Evolutionary conservation across 2,888 invertebrate genomes (phyloP).

Genomic region (Meiosimyza platycephala): DNA sequence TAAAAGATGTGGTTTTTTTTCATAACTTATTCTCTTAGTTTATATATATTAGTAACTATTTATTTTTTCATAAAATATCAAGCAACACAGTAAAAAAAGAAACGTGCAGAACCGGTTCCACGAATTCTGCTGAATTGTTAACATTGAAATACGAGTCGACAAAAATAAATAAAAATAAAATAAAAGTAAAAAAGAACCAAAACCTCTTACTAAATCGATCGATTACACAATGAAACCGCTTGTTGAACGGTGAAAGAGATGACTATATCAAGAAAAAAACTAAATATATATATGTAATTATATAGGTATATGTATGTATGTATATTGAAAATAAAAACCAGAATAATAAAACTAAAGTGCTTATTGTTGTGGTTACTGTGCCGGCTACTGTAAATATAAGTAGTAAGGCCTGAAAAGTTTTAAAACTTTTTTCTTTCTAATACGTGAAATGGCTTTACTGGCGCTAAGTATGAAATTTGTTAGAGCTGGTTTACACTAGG

Average conservation of each 20-base stretch:
- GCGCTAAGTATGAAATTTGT: too few species aligned
- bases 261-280: background rate
- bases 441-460: too few species aligned
- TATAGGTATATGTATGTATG: background rate
- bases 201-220: background rate
- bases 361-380: too few species aligned
- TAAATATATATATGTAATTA: background rate
- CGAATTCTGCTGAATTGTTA: background rate
- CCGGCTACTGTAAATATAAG: too few species aligned
- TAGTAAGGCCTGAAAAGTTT: too few species aligned
- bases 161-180: background rate
- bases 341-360: too few species aligned
- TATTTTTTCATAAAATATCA: background rate
- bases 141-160: constrained; percentile 5
- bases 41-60: too few species aligned
- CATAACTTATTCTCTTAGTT: too few species aligned
- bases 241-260: constrained; percentile 4
- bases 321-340: background rate
- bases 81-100: background rate
- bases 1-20: too few species aligned
- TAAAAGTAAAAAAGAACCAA: background rate
- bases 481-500: too few species aligned
- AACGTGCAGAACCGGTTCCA: constrained; percentile 7
- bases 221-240: constrained; percentile 12
- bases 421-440: too few species aligned